These are phyloP conservation scores for Augiades crinisus DNA, from an alignment of 2,888 invertebrate species.

Conservation along the genomic window DNA sequence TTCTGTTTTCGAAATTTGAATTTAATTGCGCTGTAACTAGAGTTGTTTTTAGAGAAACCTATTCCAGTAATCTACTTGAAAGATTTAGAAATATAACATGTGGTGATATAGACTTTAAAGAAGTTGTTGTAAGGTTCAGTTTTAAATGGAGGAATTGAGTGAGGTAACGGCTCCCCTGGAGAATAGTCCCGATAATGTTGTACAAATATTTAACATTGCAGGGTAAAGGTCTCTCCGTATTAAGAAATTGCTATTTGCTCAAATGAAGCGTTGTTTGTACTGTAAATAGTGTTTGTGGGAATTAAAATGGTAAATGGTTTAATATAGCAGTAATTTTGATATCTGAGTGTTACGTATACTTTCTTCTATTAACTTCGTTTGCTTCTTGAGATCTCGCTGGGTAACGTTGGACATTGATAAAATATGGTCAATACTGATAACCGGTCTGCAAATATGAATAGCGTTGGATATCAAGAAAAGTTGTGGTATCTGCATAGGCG, in stretches of 20 bases:
- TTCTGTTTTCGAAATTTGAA: background rate
- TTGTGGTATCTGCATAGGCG: too few relatives aligned
- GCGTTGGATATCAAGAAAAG: too few relatives aligned
- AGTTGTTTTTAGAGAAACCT: background rate
- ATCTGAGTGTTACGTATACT: too few relatives aligned
- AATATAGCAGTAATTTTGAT: too few relatives aligned
- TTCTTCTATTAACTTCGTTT: too few relatives aligned
- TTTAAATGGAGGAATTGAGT: background rate
- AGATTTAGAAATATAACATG: background rate
- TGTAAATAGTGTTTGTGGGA: background rate
- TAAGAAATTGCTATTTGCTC: constrained; percentile 14
- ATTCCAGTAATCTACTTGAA: background rate
- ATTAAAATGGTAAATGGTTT: background rate
- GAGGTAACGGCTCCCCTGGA: background rate
- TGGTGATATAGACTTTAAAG: background rate
- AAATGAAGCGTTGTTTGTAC: background rate
- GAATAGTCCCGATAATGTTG: constrained; percentile 21
- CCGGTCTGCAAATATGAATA: too few relatives aligned
- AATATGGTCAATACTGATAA: too few relatives aligned
- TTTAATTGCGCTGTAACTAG: background rate
- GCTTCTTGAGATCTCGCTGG: too few relatives aligned
- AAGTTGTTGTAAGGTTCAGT: background rate
- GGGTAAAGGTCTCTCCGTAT: constrained; percentile 11
- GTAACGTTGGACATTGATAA: too few relatives aligned
- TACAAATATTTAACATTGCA: constrained; percentile 16